These are phyloP conservation scores for Entomyzon cyanotis DNA, from an alignment of 2,113 vertebrate species.

Conservation along the genomic window DNA sequence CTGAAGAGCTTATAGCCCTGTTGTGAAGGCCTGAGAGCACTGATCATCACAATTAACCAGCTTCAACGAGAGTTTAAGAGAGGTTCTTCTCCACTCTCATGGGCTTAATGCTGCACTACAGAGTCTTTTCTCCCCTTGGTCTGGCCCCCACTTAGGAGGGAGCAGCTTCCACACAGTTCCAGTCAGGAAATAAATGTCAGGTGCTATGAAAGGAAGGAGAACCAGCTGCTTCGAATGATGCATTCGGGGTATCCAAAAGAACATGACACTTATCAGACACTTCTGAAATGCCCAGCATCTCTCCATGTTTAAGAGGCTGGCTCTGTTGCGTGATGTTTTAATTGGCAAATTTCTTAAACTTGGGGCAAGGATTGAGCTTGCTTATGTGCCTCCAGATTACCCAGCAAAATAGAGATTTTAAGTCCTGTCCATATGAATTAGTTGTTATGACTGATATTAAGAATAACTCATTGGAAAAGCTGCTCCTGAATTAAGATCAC, in stretches of 20 bases:
- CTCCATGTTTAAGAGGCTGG: neutral
- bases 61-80: neutral
- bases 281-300: neutral
- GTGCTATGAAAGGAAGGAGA: conserved; percentile 8
- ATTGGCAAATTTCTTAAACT: neutral
- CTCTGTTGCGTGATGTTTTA: neutral
- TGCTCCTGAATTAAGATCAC: neutral
- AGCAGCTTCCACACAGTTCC: neutral
- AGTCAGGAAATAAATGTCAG: conserved; percentile 32
- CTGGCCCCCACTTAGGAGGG: neutral
- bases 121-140: neutral
- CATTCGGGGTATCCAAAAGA: neutral
- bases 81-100: neutral
- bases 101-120: neutral
- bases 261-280: accelerated
- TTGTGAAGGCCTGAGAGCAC: neutral
- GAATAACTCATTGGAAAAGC: neutral
- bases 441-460: neutral
- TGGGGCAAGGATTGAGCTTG: neutral
- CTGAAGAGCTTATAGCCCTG: conserved; percentile 19
- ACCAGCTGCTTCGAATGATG: neutral
- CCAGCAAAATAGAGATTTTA: neutral
- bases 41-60: conserved; percentile 9
- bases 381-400: neutral
- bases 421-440: neutral